Evolutionary conservation across 2,113 vertebrate genomes (phyloP).

Genomic region (rat (Rattus norvegicus)): GRCr8 NC_086023.1:154366501-154367000

Average conservation of each 20-base stretch:
- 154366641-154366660: background rate
- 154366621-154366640: background rate
- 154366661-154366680: background rate
- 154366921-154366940: background rate
- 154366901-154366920: background rate
- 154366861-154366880: background rate
- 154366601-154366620: background rate
- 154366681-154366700: background rate
- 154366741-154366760: background rate
- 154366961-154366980: background rate
- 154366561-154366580: background rate
- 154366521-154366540: background rate
- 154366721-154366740: background rate
- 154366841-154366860: no score
- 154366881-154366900: background rate
- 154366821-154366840: background rate
- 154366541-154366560: background rate
- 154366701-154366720: background rate
- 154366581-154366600: background rate
- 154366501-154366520: background rate
- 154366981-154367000: background rate
- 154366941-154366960: slow-evolving; percentile 44
- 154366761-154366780: background rate
- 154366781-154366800: background rate
- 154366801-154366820: background rate